A percentile compares a stretch with the other conserved stretches of the same genome.
phyloP scores from a whole-genome alignment of 2,888 invertebrate species.

The Neoaliturus tenellus region DNA sequence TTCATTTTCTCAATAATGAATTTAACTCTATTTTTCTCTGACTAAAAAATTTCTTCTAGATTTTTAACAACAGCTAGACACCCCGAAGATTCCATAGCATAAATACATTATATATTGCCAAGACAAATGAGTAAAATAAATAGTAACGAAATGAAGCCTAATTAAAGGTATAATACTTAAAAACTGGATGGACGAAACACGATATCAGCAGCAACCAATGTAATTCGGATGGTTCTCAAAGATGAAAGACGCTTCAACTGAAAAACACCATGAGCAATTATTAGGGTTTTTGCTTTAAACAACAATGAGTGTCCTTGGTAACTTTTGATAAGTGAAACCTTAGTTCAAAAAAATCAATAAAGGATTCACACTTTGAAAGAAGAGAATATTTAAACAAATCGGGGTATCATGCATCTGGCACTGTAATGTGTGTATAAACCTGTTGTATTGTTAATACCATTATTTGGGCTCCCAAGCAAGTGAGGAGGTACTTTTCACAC shows the following conservation, averaged over 20 bases:
- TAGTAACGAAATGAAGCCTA: background rate
- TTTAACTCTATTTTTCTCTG: too few species aligned
- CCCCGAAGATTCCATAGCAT: background rate
- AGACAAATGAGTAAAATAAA: background rate
- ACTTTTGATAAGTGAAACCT: too few species aligned
- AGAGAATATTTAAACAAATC: too few species aligned
- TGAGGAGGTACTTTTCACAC: too few species aligned
- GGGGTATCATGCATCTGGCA: too few species aligned
- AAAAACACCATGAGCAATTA: background rate
- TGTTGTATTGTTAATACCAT: too few species aligned
- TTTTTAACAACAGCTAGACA: background rate
- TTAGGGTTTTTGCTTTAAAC: background rate
- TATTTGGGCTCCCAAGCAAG: too few species aligned
- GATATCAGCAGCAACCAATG: background rate
- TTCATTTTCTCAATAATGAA: background rate
- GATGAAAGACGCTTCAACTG: constrained; percentile 1
- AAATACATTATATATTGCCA: too few species aligned
- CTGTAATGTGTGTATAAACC: too few species aligned
- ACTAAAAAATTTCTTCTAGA: too few species aligned
- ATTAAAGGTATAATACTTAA: background rate
- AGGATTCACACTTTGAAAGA: too few species aligned
- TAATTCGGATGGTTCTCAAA: background rate
- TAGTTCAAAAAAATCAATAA: too few species aligned
- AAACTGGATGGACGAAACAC: background rate
- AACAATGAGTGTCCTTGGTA: background rate